Evolutionary conservation across 1,140 invertebrate species (phyloP), one percentile per base, ranked within the genome.

Genomic region (Eumeta japonica): DNA sequence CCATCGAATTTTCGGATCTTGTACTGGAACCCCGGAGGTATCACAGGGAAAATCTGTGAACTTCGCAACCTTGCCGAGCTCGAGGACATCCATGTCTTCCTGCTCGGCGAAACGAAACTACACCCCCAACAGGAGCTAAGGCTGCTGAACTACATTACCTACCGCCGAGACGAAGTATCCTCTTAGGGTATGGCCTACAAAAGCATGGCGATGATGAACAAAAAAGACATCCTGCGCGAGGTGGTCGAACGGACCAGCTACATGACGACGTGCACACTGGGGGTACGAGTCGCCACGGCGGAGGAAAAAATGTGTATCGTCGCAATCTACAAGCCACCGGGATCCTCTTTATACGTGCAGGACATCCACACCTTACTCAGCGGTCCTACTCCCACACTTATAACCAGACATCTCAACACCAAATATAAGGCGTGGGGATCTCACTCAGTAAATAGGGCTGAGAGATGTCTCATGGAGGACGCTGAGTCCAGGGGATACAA

Each of bases 1-100:
- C n/a, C n/a, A n/a, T n/a, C n/a, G n/a, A n/a, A n/a, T n/a, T n/a
- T n/a, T n/a, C n/a, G n/a, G n/a, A n/a, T n/a, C n/a, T n/a, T n/a
- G n/a, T n/a, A n/a, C n/a, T 40, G 38, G 38, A 40, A 40, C 24
- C 38, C 38, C 7, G 38, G 32, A 1, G 38, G 38, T 2, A 34
- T 35, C 1, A n/a, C n/a, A 31, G 10, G 10, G 2, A 31, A 27
- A 2, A 3, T 28, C 1, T 14, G 35, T 3, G 19, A 34, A 1
- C 32, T 40, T 3, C 30, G 38, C 10, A 12, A 18, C 10, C 19
- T 35, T 2, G 30, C 30, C 10, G n/a, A 16, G 5, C 1, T 1
- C 3, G 31, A 40, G 31, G 31, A 28, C 31, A n/a, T 24, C 2
- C 38, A 40, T 19, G 11, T 40, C 2, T 29, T 40, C 11, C 20